phyloP scores from a whole-genome alignment of 2,888 invertebrate genomes.

The Drosophila monieri region DNA sequence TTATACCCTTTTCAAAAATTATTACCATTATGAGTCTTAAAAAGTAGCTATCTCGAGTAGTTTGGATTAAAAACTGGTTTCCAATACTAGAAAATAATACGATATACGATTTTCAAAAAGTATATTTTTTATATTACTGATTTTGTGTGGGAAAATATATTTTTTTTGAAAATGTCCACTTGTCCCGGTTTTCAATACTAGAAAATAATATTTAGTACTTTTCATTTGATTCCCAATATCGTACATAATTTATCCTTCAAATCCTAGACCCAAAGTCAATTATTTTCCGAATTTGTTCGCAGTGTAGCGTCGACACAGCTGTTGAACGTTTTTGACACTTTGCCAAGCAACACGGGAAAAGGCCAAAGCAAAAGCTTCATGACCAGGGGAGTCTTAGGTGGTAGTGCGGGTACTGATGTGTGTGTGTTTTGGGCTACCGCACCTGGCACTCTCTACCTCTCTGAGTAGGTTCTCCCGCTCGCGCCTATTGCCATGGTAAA shows the following conservation, averaged over 20 bases:
- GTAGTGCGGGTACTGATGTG: conserved; percentile 5
- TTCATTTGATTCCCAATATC: not conserved
- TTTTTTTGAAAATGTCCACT: rapidly evolving
- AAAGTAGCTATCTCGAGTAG: not conserved
- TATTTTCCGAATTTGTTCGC: not conserved
- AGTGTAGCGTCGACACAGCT: conserved; percentile 61
- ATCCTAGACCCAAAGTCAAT: not conserved
- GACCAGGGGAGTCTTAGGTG: conserved; percentile 29
- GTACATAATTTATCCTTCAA: not conserved
- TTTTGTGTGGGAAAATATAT: not conserved
- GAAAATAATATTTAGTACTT: not conserved
- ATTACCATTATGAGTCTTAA: no score
- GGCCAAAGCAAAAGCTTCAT: conserved; percentile 50
- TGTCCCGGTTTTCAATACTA: not conserved
- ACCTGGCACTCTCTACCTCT: conserved; percentile 23
- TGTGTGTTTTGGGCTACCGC: conserved; percentile 19
- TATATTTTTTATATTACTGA: no score
- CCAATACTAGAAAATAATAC: not conserved
- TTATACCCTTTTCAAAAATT: no score
- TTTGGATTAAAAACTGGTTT: not conserved
- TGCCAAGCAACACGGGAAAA: conserved; percentile 45
- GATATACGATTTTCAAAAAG: no score
- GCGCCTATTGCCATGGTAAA: conserved; percentile 6
- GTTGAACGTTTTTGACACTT: conserved; percentile 70
- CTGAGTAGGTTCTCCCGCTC: conserved; percentile 15